These are phyloP conservation scores for Hypolimnas misippus DNA, from an alignment of 2,888 invertebrate species.

Conservation along the genomic window DNA sequence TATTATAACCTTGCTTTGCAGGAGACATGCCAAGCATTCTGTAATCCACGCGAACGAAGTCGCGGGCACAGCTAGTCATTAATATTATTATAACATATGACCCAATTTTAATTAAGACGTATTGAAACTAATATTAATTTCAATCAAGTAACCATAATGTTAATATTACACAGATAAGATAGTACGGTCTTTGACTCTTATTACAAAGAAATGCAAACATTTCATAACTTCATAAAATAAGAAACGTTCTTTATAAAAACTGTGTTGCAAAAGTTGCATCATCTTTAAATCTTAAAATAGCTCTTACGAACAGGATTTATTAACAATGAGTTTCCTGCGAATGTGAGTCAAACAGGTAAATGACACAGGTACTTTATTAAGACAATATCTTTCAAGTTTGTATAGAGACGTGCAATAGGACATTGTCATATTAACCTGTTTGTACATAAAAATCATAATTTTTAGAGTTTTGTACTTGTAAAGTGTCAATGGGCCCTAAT, in stretches of 20 bases:
- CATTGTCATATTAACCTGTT: background rate
- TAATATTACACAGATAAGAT: constrained; percentile 1
- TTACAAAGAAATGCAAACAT: constrained; percentile 17
- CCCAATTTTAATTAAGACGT: no score
- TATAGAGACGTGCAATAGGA: background rate
- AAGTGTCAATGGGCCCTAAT: no score
- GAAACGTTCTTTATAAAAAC: constrained; percentile 1
- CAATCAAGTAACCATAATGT: no score
- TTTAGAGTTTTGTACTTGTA: background rate
- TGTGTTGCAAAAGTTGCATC: constrained; percentile 31
- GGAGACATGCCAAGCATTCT: no score
- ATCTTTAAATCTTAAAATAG: constrained; percentile 34
- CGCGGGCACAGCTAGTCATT: no score
- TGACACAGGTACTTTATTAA: constrained; percentile 28
- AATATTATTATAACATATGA: no score
- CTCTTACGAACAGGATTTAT: constrained; percentile 31
- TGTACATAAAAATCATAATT: background rate
- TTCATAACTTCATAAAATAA: constrained; percentile 9
- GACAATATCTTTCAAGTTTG: constrained; percentile 17
- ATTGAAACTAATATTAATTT: no score
- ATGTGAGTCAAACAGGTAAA: constrained; percentile 42
- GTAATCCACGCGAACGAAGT: no score
- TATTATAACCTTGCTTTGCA: no score
- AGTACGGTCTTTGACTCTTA: constrained; percentile 15
- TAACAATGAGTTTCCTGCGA: constrained; percentile 41